These are phyloP conservation scores for Kryptopterus vitreolus DNA, from an alignment of 2,797 vertebrate species.

Conservation along the genomic window DNA sequence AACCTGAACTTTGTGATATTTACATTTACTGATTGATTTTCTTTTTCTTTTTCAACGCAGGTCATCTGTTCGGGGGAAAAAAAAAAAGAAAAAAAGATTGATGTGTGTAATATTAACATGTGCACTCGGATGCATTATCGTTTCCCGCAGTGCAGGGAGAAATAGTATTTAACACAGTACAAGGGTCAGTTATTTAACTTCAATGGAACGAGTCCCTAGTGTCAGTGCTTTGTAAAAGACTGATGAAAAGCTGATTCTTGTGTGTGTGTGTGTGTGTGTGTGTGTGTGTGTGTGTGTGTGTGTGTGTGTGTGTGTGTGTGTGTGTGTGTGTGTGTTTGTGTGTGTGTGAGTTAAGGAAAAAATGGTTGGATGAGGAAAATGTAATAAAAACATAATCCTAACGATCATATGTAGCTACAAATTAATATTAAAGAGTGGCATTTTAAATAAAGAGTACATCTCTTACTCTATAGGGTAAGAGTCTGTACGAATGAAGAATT, in stretches of 20 bases:
- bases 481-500: no score
- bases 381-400: no score
- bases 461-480: no score
- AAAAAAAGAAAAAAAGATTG: neutral
- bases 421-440: neutral
- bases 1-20: conserved; percentile 10
- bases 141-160: neutral
- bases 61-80: neutral
- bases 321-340: neutral
- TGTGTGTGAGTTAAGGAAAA: no score
- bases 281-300: no score
- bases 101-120: neutral
- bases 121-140: neutral
- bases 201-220: neutral
- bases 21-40: neutral
- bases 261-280: neutral
- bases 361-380: neutral
- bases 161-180: neutral
- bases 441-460: neutral
- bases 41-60: neutral
- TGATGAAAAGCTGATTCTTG: neutral
- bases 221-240: neutral
- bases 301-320: no score
- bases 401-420: neutral
- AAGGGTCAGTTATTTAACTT: neutral